These are phyloP conservation scores for Gopherus evgoodei DNA, from an alignment of 2,113 vertebrate species.

Conservation along the genomic window DNA sequence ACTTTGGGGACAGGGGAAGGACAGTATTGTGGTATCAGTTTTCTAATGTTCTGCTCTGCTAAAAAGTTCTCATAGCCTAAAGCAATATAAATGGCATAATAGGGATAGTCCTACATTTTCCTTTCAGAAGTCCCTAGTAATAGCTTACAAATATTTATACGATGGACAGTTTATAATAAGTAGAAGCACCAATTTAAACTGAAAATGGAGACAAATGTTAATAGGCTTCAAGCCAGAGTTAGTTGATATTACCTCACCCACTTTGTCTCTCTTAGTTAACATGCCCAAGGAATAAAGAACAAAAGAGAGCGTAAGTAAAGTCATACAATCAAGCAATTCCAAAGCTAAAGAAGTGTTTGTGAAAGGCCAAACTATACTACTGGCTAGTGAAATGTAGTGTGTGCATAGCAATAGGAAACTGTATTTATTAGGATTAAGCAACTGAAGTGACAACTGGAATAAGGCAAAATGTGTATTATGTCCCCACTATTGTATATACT, in stretches of 20 bases:
- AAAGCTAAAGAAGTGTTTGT: not conserved
- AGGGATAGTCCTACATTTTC: not conserved
- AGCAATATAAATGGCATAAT: not conserved
- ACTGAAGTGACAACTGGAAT: too few relatives aligned
- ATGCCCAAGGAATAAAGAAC: not conserved
- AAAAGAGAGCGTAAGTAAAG: not conserved
- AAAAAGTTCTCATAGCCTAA: not conserved
- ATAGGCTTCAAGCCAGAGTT: not conserved
- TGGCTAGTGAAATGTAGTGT: not conserved
- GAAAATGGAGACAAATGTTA: not conserved
- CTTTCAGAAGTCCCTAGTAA: not conserved
- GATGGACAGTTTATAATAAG: not conserved
- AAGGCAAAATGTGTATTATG: too few relatives aligned
- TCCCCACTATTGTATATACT: not conserved
- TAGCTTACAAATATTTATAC: not conserved
- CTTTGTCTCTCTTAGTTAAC: not conserved
- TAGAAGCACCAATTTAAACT: not conserved
- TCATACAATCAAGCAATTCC: not conserved
- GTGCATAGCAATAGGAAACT: not conserved
- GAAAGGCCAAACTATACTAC: not conserved
- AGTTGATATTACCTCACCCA: not conserved
- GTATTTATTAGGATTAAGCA: too few relatives aligned
- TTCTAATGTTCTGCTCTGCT: not conserved
- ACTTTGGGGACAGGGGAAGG: not conserved
- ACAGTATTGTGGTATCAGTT: not conserved